Evolutionary conservation across 1,140 invertebrate species (phyloP).

Genomic region (Geopemphigus sp.): DNA sequence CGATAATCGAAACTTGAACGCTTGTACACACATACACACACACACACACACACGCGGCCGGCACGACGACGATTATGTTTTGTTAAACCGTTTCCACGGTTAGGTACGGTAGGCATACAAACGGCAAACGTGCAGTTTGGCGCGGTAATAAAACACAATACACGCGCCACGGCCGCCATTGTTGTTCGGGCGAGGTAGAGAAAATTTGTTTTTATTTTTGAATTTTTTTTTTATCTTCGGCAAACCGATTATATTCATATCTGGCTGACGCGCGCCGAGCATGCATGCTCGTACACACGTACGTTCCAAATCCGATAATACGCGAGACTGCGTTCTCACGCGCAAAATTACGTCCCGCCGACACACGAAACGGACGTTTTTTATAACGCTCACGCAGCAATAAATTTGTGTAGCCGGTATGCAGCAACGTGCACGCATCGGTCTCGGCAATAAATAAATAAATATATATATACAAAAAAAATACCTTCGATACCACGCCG

Average conservation of each 20-base stretch:
- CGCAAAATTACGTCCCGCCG: background rate
- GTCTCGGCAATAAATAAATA: no score
- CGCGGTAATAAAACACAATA: background rate
- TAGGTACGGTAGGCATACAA: background rate
- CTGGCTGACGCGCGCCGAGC: background rate
- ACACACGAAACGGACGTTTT: background rate
- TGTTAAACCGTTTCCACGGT: no score
- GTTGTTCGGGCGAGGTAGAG: no score
- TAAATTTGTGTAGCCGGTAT: no score
- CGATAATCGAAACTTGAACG: conserved; percentile 3
- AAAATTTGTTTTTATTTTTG: background rate
- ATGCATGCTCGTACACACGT: background rate
- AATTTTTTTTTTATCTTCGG: background rate
- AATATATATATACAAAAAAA: no score
- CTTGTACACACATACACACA: no score
- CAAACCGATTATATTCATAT: background rate
- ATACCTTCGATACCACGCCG: no score
- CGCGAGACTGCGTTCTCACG: background rate
- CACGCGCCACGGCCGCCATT: background rate
- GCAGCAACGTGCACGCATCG: no score
- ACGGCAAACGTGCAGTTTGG: background rate
- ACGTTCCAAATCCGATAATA: background rate
- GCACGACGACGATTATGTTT: no score
- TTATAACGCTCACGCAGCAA: no score
- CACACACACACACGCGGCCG: background rate